Percentiles rank a stretch among this genome's conserved stretches.
phyloP scores from a whole-genome alignment of 2,113 vertebrate genomes.

The Stomatorhinus ivindoensis region DNA sequence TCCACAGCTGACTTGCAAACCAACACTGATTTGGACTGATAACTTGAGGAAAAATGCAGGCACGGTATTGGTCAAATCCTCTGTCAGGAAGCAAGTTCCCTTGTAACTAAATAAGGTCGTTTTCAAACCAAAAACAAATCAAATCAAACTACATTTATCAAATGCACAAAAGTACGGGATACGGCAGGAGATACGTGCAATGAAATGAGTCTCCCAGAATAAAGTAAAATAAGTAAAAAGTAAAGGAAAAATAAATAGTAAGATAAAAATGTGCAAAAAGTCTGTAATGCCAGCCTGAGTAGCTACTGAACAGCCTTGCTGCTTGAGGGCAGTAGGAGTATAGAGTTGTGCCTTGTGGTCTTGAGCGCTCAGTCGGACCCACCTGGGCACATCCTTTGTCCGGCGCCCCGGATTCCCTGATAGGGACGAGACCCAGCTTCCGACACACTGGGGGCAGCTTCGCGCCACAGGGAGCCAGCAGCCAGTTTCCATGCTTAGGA shows the following conservation, averaged over 20 bases:
- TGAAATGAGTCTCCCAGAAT: not conserved
- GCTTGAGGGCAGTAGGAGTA: not conserved
- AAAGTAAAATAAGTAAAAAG: not conserved
- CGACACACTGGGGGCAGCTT: slow-evolving; percentile 67
- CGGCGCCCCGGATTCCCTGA: slow-evolving; percentile 24
- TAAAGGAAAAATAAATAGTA: not conserved
- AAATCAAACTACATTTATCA: not conserved
- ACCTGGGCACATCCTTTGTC: slow-evolving; percentile 75
- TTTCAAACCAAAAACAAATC: not conserved
- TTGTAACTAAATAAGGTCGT: not conserved
- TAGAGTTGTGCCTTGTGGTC: not conserved
- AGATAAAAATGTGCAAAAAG: not conserved
- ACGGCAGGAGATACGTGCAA: not conserved
- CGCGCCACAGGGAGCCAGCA: slow-evolving; percentile 68
- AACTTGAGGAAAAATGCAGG: not conserved
- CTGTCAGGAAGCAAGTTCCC: not conserved
- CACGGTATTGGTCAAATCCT: not conserved
- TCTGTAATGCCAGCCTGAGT: not conserved
- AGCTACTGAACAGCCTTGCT: not conserved
- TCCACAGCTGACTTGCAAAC: not conserved
- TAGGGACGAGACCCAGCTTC: slow-evolving; percentile 51
- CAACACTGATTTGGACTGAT: not conserved
- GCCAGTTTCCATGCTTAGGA: slow-evolving; percentile 70
- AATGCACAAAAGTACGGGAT: not conserved
- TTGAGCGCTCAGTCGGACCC: slow-evolving; percentile 14